Conservation (phyloP, 2,888 invertebrate species). For the Limenitis camilla region DNA sequence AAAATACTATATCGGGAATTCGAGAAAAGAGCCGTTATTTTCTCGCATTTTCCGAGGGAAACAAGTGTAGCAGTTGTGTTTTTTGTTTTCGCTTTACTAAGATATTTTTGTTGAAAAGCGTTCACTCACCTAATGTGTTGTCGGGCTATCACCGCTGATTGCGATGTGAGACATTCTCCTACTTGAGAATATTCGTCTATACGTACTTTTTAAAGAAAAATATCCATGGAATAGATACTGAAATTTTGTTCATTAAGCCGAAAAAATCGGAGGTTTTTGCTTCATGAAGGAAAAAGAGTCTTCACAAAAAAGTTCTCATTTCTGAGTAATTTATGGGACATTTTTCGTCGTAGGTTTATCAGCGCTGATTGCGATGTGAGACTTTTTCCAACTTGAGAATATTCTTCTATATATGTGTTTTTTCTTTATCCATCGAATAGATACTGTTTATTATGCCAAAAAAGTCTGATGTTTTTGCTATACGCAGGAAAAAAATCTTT, state of each 20-base stretch:
- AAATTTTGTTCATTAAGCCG: no score
- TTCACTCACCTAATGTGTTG: constrained; percentile 24
- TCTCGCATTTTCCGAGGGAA: constrained; percentile 28
- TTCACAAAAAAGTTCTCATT: no score
- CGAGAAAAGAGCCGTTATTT: constrained; percentile 25
- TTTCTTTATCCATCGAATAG: background rate
- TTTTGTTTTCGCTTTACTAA: constrained; percentile 26
- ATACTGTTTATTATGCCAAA: no score
- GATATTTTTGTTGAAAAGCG: constrained; percentile 26
- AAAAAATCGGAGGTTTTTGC: no score
- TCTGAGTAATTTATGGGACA: no score
- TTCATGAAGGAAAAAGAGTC: no score
- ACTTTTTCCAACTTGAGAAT: constrained; percentile 9
- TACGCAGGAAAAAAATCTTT: no score
- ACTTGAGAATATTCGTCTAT: constrained; percentile 9
- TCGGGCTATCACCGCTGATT: constrained; percentile 23
- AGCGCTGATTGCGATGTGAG: constrained; percentile 21
- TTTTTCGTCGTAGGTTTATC: constrained; percentile 19
- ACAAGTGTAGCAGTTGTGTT: constrained; percentile 32
- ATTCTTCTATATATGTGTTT: constrained; percentile 3
- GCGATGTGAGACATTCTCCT: constrained; percentile 14
- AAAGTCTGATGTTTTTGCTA: no score
- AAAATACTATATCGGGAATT: constrained; percentile 14
- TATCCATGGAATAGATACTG: background rate
- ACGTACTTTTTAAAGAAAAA: no score